These are phyloP conservation scores for Coilia nasus DNA, from an alignment of 2,797 vertebrate genomes.

Conservation along the genomic window DNA sequence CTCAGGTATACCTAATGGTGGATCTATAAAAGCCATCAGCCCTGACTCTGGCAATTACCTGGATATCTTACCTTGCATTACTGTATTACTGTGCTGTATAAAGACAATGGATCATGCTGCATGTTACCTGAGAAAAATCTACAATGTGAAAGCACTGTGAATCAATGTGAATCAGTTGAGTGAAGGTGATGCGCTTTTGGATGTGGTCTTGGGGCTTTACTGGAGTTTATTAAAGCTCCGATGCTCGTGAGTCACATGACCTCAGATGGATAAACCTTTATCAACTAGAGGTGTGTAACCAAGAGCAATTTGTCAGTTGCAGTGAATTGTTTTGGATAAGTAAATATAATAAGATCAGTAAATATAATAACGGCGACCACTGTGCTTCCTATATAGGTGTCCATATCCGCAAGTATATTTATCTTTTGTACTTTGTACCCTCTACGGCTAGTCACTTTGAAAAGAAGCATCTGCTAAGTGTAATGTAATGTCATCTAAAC, in stretches of 20 bases:
- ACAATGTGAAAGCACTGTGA: not conserved
- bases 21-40: slow-evolving; percentile 36
- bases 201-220: not conserved
- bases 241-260: not conserved
- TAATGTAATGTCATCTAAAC: not conserved
- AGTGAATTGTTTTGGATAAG: not conserved
- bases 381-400: not conserved
- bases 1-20: slow-evolving; percentile 37
- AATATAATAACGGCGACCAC: not conserved
- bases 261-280: not conserved
- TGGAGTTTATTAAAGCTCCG: not conserved
- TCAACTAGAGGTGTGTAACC: not conserved
- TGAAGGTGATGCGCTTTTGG: not conserved
- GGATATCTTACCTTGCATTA: slow-evolving; percentile 19
- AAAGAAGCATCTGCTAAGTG: too few relatives aligned
- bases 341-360: not conserved
- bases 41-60: slow-evolving; percentile 7
- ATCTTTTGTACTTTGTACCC: too few relatives aligned
- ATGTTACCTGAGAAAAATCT: not conserved
- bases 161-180: not conserved
- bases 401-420: not conserved
- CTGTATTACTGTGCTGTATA: not conserved
- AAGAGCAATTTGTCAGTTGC: not conserved
- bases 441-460: too few relatives aligned
- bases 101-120: not conserved